Evolutionary conservation across 2,113 vertebrate species (phyloP), one percentile per base, ranked within the genome.

Genomic region (Albula glossodonta): DNA sequence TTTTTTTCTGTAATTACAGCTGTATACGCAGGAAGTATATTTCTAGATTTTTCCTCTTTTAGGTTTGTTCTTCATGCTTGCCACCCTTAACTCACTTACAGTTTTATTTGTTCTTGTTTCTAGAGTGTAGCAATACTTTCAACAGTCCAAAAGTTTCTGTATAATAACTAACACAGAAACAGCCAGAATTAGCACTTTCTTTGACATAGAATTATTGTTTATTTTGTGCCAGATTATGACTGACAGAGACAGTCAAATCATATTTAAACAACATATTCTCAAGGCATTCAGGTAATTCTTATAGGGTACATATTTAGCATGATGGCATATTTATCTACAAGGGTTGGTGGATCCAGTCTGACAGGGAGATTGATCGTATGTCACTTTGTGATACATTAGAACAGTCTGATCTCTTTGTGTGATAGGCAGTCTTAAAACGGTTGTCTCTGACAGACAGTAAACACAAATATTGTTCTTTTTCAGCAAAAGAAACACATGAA

Each of bases 401-500:
- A 50, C 22, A 25, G 50, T n/a, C 50, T 50, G 25, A 50, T 63
- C 25, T 86, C 50, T 86, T 83, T 25, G 9, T 9, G 31, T 48
- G 57, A 13, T n/a, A 66, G 31, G 79, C 78, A 82, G 80, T 52
- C n/a, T 31, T 82, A 25, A 83, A 80, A 22, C 49, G 11, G 52
- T 50, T 66, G 51, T 78, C 63, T 15, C 81, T 19, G 53, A 77
- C 52, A 79, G 8, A 77, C 51, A 81, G 81, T n/a, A 78, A 87
- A 89, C 60, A 88, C 8, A 89, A 85, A 82, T 52, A 60, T 13
- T 5, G 52, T 81, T 17, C 12, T 53, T 56, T 88, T 87, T 77
- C 11, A 80, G 70, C 78, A 87, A 90, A 83, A 83, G 52, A 86
- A 85, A 87, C 82, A 89, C 84, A 88, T 10, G 85, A 83, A 87